Conservation (phyloP, 53 echinoderm and acorn worm species). For the Paracentrotus lividus region DNA sequence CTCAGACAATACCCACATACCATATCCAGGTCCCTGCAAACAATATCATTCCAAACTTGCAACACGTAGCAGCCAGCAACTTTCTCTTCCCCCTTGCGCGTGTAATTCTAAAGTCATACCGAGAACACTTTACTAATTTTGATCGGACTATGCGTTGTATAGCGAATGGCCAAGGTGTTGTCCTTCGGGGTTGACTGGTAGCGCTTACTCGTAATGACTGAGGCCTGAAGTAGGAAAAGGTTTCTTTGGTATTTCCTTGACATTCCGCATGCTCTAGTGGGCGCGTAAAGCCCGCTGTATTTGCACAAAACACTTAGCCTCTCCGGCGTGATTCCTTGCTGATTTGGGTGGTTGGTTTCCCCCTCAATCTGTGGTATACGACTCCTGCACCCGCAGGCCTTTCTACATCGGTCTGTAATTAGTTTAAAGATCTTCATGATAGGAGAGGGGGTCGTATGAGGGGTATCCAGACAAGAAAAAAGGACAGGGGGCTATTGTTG, state of each 20-base stretch:
- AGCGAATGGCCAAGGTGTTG: too few species aligned
- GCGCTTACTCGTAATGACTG: too few species aligned
- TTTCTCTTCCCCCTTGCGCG: too few species aligned
- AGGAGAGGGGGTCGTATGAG: background rate
- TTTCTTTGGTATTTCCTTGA: background rate
- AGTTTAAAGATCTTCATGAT: constrained; percentile 25
- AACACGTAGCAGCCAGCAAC: too few species aligned
- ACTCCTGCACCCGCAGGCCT: background rate
- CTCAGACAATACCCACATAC: too few species aligned
- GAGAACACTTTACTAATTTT: too few species aligned
- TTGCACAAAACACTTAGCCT: constrained; percentile 36
- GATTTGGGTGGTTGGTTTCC: too few species aligned
- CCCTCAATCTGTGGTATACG: background rate
- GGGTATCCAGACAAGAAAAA: background rate
- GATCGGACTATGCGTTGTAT: too few species aligned
- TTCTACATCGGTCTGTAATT: constrained; percentile 14
- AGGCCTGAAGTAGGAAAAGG: background rate
- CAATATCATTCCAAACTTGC: too few species aligned
- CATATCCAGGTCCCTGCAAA: too few species aligned
- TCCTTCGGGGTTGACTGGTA: too few species aligned
- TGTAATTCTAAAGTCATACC: too few species aligned
- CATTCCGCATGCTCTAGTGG: background rate
- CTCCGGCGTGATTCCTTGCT: background rate
- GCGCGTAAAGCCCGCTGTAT: background rate
- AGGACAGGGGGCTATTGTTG: background rate